Evolutionary conservation across 1,140 invertebrate species (phyloP), one percentile per base, ranked within the genome.

Genomic region (Bombus confusus): DNA sequence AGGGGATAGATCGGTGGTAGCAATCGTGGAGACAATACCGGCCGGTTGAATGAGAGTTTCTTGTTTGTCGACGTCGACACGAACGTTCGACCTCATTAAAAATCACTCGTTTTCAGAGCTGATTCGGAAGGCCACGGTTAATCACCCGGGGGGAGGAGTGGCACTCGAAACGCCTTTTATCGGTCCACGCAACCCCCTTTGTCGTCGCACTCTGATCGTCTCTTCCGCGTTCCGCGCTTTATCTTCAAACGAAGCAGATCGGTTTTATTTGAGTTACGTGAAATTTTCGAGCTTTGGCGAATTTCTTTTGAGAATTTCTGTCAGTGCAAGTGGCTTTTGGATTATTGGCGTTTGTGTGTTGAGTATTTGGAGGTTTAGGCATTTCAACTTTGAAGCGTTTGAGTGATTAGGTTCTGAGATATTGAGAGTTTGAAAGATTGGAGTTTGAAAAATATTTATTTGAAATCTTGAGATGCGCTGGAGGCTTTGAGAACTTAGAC

Each of bases 71-170:
- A 43, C 31, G 41, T 77, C 43, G 34, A 68, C 81, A 73, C n/a
- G 39, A 10, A 28, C 79, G 73, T 84, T 84, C 83, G 76, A 78
- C 52, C 76, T 84, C 83, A 71, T 84, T 84, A 84, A 84, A 84
- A 84, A 84, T 84, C 83, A 84, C 71, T 78, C 25, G 52, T 68
- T 71, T 80, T 72, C 76, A 71, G 71, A 84, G 31, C 52, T 52
- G 62, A 77, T 68, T 68, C 83, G 83, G 64, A 79, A 84, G 76
- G 76, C 83, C 76, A 84, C 83, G 66, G 83, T 84, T 84, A 84
- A 84, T 84, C 83, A 80, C 76, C 83, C 39, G 76, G 62, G 68
- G 5, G 47, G 18, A 8, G 47, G 18, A 18, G 31, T 22, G 73
- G 41, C 83, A 80, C 83, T 84, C 76, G 82, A 47, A 71, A 47